Evolutionary conservation across 2,888 invertebrate species (phyloP).

Genomic region (Leucoptera coffeella): DNA sequence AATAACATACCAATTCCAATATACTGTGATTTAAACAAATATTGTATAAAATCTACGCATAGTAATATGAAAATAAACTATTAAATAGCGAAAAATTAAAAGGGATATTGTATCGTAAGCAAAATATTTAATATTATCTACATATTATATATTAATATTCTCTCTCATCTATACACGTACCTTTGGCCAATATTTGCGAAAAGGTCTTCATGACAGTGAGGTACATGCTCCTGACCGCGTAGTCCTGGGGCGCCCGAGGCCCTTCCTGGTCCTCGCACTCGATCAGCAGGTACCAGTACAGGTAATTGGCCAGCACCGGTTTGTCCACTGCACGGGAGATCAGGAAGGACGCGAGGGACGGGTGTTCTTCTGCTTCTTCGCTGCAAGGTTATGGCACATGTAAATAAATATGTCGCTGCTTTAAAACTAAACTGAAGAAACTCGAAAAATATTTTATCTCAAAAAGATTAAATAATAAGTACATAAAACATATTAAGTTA

Average conservation of each 20-base stretch:
- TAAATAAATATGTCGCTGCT: not conserved
- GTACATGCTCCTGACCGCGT: slow-evolving; percentile 76
- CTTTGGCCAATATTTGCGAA: slow-evolving; percentile 62
- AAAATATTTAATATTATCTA: too few species aligned
- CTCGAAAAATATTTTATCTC: too few species aligned
- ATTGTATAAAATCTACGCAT: too few species aligned
- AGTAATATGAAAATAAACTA: too few species aligned
- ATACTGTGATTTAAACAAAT: too few species aligned
- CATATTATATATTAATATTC: too few species aligned
- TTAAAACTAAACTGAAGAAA: too few species aligned
- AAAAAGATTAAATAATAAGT: too few species aligned
- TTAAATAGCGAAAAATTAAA: too few species aligned
- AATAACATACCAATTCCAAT: too few species aligned
- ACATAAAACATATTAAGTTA: too few species aligned
- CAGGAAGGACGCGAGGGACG: slow-evolving; percentile 79
- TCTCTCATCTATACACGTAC: slow-evolving; percentile 18
- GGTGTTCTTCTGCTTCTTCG: slow-evolving; percentile 7
- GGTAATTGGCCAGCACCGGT: slow-evolving; percentile 87
- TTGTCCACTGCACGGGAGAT: slow-evolving; percentile 86
- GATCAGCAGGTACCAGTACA: slow-evolving; percentile 94
- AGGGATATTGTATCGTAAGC: too few species aligned
- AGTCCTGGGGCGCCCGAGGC: slow-evolving; percentile 62
- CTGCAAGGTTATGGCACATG: slow-evolving; percentile 3
- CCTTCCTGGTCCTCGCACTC: slow-evolving; percentile 88
- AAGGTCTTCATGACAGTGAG: slow-evolving; percentile 84